Base-by-base conservation (phyloP, 2,797 vertebrate genomes). In the Gobionotothen gibberifrons region DNA sequence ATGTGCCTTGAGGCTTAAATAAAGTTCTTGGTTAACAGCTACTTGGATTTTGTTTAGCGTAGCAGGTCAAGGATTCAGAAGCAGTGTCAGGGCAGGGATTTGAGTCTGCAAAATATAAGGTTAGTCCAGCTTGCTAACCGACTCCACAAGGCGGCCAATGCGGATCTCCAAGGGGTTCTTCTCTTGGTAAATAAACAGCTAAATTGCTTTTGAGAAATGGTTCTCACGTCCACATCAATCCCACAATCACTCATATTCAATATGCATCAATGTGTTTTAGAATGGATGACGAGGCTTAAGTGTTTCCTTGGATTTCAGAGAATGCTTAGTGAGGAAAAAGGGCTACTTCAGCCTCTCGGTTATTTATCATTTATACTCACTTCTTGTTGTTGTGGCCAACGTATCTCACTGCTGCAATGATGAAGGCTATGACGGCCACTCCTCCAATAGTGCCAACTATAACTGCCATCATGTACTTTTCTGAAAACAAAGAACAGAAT, bases 331-430 rank as follows among this genome's bases (percentile, higher is more conserved):
- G 78, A 87, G 77, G 62, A 83, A 86, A 26, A 83, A 81, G n/a
- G 17, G 65, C 73, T 49, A 76, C 58, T 64, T 83, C 69, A 66
- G 51, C 74, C 44, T 74, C 68, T 77, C 67, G 43, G 61, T 82
- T 81, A 72, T 82, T 76, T 47, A 54, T 53, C 70, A 39, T 55
- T 43, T 0, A 76, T 88, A 95, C 97, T 97, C 91, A 98, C 97
- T 97, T 97, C 89, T 97, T 95, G 88, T 97, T 96, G 29, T 96
- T 97, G 87, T 97, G 96, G 74, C 96, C 96, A 29, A 98, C 94
- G 52, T 97, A 98, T 94, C 97, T 95, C 81, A 97, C 96, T 10
- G 96, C 94, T 39, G 97, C 97, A 3, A 98, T 97, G 76, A 98
- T 96, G 87, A 98, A 96, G 49, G 96, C 96, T 59, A 98, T 97